These are phyloP conservation scores for Sphenopsis melanotis DNA, from an alignment of 2,797 vertebrate species.

Conservation along the genomic window DNA sequence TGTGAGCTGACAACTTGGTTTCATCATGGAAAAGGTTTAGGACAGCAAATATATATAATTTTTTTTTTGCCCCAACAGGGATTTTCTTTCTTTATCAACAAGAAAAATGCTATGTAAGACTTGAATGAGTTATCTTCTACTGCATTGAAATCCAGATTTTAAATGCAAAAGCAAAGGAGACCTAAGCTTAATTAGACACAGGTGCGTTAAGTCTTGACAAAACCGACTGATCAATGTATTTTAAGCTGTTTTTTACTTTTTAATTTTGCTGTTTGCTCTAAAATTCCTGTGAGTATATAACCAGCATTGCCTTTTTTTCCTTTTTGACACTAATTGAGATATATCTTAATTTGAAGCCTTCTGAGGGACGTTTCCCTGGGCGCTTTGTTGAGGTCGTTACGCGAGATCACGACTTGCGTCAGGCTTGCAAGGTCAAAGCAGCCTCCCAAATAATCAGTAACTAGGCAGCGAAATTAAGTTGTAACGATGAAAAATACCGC, in stretches of 20 bases:
- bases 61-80: accelerated
- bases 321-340: neutral
- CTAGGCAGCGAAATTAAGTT: neutral
- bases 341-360: neutral
- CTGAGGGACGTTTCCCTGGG: neutral
- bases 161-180: neutral
- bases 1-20: neutral
- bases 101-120: neutral
- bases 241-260: neutral
- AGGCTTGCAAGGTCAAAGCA: neutral
- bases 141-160: neutral
- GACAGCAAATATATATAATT: neutral
- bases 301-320: neutral
- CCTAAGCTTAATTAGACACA: neutral
- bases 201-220: accelerated
- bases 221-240: neutral
- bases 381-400: neutral
- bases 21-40: neutral
- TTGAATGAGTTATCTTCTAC: neutral
- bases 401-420: neutral
- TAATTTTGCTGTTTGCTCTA: neutral
- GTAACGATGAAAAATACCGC: neutral
- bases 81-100: neutral
- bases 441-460: neutral
- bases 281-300: neutral